Conservation (phyloP, 2,888 invertebrate species). For the Drosophila mayaguana region DNA sequence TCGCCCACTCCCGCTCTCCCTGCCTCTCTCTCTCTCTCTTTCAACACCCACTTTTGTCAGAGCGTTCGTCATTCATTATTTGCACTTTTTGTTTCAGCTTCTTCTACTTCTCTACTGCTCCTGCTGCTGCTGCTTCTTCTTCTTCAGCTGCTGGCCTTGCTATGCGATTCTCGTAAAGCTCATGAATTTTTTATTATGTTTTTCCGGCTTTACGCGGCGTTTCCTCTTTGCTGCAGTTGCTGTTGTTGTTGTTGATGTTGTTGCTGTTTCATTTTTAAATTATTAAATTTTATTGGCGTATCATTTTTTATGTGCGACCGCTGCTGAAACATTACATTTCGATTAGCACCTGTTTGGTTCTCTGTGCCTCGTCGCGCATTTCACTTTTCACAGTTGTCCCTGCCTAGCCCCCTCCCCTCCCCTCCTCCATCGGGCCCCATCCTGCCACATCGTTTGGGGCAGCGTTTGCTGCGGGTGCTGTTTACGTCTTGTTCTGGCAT, state of each 20-base stretch:
- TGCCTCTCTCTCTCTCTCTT: not conserved
- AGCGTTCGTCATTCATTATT: constrained; percentile 78
- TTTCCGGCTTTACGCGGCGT: constrained; percentile 59
- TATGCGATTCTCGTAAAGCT: constrained; percentile 59
- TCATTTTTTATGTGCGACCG: constrained; percentile 79
- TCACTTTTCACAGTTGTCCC: constrained; percentile 25
- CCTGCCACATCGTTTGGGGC: not conserved
- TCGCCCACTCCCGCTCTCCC: not conserved
- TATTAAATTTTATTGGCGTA: constrained; percentile 81
- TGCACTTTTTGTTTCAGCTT: constrained; percentile 73
- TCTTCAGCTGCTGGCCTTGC: constrained; percentile 12
- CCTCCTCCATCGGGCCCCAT: not conserved
- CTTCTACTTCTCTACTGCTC: constrained; percentile 29
- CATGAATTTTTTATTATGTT: constrained; percentile 80
- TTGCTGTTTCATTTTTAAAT: constrained; percentile 79
- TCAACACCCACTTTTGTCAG: constrained; percentile 6
- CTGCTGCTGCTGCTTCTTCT: constrained; percentile 23
- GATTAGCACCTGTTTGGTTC: constrained; percentile 81
- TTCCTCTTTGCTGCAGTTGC: constrained; percentile 12
- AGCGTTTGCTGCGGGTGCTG: constrained; percentile 5
- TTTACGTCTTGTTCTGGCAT: constrained; percentile 40
- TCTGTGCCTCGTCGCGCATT: constrained; percentile 39
- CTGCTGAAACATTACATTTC: constrained; percentile 80
- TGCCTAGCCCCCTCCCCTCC: no score
- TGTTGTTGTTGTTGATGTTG: constrained; percentile 38